Evolutionary conservation across 2,888 invertebrate species (phyloP), one percentile per base, ranked within the genome.

Genomic region (Tetragnatha montana): DNA sequence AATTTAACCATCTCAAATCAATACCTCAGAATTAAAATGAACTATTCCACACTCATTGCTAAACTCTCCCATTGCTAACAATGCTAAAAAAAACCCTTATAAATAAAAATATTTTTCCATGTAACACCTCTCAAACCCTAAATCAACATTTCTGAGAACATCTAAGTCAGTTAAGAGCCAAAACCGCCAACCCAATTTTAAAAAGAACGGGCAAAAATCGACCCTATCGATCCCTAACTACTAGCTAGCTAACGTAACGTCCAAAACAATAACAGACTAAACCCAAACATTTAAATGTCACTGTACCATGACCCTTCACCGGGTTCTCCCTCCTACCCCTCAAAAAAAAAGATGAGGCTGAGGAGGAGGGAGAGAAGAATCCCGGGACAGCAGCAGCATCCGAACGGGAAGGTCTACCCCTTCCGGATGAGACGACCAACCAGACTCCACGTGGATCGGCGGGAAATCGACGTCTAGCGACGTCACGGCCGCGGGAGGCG

Each of bases 361-460:
- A 14, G 35, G 75, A 75, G 75, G 75, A 49, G 47, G 75, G 35
- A 75, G 35, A 35, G 49, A 51, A 60, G 19, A 19, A 60, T 21
- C 78, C n/a, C n/a, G n/a, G 51, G 21, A 10, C 51, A 19, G 35
- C 68, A 51, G 35, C 83, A 70, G 68, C 83, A 78, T 70, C 70
- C 70, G 51, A 85, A 68, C 60, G 1, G 35, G 80, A 79, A 86
- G 51, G 74, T 73, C 69, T 14, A 68, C 88, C 81, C 71, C 60
- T 73, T 83, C 60, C 76, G 60, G 78, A 74, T 79, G 74, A 88
- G 88, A 88, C 88, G 83, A 84, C 83, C 88, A 88, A 88, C 88
- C 88, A 88, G 88, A 88, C 88, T 88, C 88, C 88, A 88, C 88
- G 88, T 88, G 88, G 79, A 84, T 51, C 73, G 51, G 83, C 79